These are phyloP conservation scores for Drosophila nigrodunni DNA, from an alignment of 1,140 invertebrate genomes.

Conservation along the genomic window DNA sequence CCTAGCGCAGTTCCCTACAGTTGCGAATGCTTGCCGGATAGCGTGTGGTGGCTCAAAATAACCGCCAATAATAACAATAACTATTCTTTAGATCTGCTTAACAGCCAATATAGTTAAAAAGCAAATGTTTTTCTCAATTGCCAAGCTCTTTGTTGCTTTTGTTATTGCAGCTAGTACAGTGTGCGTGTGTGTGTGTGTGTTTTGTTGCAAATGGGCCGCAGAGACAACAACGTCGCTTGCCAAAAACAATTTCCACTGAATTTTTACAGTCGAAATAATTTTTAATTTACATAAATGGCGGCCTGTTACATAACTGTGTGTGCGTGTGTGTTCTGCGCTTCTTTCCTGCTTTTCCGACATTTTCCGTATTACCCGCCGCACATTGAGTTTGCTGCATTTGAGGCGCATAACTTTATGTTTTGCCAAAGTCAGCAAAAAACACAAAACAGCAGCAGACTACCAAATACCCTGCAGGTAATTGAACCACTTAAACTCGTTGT, in stretches of 20 bases:
- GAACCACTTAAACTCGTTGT: neutral
- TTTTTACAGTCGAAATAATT: constrained; percentile 79
- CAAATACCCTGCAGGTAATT: constrained; percentile 2
- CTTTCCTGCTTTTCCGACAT: constrained; percentile 29
- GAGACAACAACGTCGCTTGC: constrained; percentile 54
- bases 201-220: constrained; percentile 41
- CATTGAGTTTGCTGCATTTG: constrained; percentile 50
- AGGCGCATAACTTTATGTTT: constrained; percentile 58
- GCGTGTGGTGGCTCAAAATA: constrained; percentile 38
- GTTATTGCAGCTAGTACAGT: constrained; percentile 2
- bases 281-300: constrained; percentile 81
- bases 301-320: constrained; percentile 27
- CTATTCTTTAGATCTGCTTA: constrained; percentile 72
- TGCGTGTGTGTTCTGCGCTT: constrained; percentile 18
- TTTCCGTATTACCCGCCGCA: neutral
- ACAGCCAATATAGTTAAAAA: constrained; percentile 79
- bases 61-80: constrained; percentile 76
- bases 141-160: constrained; percentile 38
- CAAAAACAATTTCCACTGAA: constrained; percentile 80
- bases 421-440: constrained; percentile 37
- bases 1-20: neutral
- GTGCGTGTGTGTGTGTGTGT: constrained; percentile 12
- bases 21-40: constrained; percentile 3
- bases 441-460: constrained; percentile 1
- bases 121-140: constrained; percentile 73